phyloP scores from a whole-genome alignment of 2,797 vertebrate species.

The Argentina silus region DNA sequence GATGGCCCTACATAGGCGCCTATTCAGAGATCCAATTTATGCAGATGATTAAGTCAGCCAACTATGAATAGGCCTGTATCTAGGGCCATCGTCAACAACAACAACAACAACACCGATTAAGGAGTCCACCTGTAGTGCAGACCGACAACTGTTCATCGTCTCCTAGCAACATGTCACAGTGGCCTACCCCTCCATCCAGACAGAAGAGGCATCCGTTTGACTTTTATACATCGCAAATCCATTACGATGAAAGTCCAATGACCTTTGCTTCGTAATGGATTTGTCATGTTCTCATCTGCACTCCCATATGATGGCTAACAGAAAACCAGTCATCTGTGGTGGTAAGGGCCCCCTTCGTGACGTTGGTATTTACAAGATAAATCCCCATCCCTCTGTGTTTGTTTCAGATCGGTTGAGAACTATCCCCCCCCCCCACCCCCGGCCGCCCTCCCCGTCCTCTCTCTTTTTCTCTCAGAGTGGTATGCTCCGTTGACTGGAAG shows the following conservation, averaged over 20 bases:
- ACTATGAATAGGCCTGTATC: too few relatives aligned
- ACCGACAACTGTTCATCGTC: background rate
- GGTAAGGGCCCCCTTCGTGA: background rate
- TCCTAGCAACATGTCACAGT: background rate
- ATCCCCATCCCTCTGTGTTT: background rate
- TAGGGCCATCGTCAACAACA: too few relatives aligned
- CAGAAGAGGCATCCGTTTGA: constrained; percentile 17
- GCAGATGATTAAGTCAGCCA: too few relatives aligned
- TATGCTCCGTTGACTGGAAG: background rate
- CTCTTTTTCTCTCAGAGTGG: constrained; percentile 18
- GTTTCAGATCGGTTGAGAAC: background rate
- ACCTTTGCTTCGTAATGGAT: constrained; percentile 46
- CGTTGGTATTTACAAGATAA: background rate
- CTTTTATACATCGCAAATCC: constrained; percentile 42
- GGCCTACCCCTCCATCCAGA: background rate
- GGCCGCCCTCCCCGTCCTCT: constrained; percentile 2
- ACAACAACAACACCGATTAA: too few relatives aligned
- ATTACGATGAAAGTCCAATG: constrained; percentile 40
- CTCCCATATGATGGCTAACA: constrained; percentile 28
- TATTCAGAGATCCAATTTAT: too few relatives aligned
- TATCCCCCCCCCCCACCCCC: background rate
- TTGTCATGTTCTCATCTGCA: constrained; percentile 42
- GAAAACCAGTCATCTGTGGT: constrained; percentile 23
- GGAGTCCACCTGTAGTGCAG: too few relatives aligned
- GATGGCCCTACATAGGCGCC: too few relatives aligned